Base-by-base conservation (phyloP, 2,888 invertebrate genomes). In the Leucania comma region DNA sequence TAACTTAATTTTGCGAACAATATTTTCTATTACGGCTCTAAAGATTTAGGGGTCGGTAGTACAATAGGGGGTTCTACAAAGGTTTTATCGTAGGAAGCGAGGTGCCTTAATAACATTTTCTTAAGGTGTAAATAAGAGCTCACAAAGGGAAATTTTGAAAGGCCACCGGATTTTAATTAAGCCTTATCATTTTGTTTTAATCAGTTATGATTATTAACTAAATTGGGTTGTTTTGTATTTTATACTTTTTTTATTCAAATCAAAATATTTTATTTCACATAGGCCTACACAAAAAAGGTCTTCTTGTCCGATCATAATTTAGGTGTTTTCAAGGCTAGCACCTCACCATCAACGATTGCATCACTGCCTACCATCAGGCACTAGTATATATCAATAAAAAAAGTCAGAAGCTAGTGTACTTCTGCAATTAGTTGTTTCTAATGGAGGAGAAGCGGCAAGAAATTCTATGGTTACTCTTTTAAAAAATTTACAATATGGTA, bases 191-290 rank as follows among this genome's bases (percentile, higher is more conserved):
- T 83, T 78, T 81, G 74, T 78, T 82, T 72, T 83, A 86, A 87
- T 87, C 85, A 84, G 81, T 81, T 86, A 80, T 82, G 81, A 85
- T 89, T 76, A 87, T 86, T 86, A 87, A 83, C 80, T 79, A 71
- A 69, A 87, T 82, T 82, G 81, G 85, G 78, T 78, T 72, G 67
- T 59, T 76, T 78, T 78, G 24, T 50, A 58, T 29, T 48, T 68
- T 65, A 12, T 46, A 54, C 29, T 42, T 14, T 3, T 54, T 75
- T 54, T 50, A 60, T 73, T 72, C 58, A 75, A 76, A 77, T 78
- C 38, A 42, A 35, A 35, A 42, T 4, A 14, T 42, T 35, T 35
- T 35, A 14, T 17, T 42, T 14, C 14, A 17, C 38, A 42, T 42
- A 4, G 12, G 38, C 3, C 12, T 38, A 38, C 8, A 35, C 35